Base-by-base conservation (phyloP, 2,113 vertebrate species). In the Oostethus manadensis region DNA sequence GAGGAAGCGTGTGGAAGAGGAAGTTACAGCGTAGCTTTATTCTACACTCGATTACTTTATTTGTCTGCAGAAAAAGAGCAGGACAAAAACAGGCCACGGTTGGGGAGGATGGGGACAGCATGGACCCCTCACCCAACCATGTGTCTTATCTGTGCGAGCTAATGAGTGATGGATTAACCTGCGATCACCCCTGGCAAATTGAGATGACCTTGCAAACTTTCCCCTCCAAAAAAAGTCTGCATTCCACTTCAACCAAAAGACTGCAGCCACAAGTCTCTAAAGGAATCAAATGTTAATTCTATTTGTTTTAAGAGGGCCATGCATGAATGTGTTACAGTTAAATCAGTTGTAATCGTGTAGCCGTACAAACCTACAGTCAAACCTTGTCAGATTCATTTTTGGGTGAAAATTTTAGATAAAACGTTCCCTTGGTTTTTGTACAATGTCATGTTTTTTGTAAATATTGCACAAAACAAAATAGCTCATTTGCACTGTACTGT, bases 141-240 rank as follows among this genome's bases (percentile, higher is more conserved):
- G 51, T 22, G 70, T 69, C 60, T 84, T 83, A 83, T 87, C 87
- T 71, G 65, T 71, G 58, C 60, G 70, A 82, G 71, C 77, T 84
- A 86, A 80, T 84, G 81, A 84, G 82, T 87, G 85, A 84, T 77
- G 74, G 84, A 89, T 87, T 87, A 85, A 86, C 83, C 78, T 43
- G 35, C 66, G 70, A 74, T 84, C 79, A 86, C 67, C 75, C 73
- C 78, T 66, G 73, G 81, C 71, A 84, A 86, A 81, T 74, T 86
- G 79, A 85, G 74, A 83, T 84, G 85, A 87, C 84, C 81, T 70
- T 1, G 4, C 71, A 71, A 79, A 86, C 77, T 70, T 82, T 80
- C 69, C 48, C 74, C 62, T 61, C 62, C 61, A 53, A 26, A 23
- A 70, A 50, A 64, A 76, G 67, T 45, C 67, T 65, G 67, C 82